Evolutionary conservation across 2,888 invertebrate species (phyloP), one percentile per base, ranked within the genome.

Genomic region (Tanypteryx hageni): DNA sequence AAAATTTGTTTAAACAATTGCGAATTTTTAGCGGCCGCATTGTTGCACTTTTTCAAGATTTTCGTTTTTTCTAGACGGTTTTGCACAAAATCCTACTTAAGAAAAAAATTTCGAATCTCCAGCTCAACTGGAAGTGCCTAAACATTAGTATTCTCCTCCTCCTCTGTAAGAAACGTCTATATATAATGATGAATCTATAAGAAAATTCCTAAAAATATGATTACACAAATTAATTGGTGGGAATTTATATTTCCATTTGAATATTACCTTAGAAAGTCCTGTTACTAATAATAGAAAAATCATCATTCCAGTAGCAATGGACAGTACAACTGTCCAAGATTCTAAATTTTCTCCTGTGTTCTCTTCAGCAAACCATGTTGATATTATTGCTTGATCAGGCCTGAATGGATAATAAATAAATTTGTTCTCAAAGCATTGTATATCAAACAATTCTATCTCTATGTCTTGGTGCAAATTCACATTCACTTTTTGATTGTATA

Each of bases 271-370:
- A 27, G 61, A 64, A 31, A 89, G 22, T 31, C 64, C 89, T 44
- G 44, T 61, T 16, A 64, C 64, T 9, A 89, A 18, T n/a, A 89
- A 89, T 7, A 68, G 64, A 11, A 89, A 59, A 9, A 89, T 31
- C 89, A 89, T 31, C 13, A 89, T 16, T 0, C 89, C 89, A 11
- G 64, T n/a, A 64, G 27, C 89, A 89, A 89, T 68, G 31, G 89
- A 61, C n/a, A 64, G 22, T 16, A 64, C 64, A n/a, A 89, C n/a
- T 44, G 64, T 18, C 89, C 89, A 89, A 16, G 89, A 89, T 64
- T 89, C 89, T n/a, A 89, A 44, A 31, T 27, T 61, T 64, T 89
- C 64, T 68, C 44, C 64, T 31, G 89, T 44, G 22, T 64, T 61
- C 61, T 44, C 44, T 9, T 64, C 89, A 3, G 64, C 64, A 64